phyloP scores from a whole-genome alignment of 2,888 invertebrate genomes.

The Nysson spinosus region DNA sequence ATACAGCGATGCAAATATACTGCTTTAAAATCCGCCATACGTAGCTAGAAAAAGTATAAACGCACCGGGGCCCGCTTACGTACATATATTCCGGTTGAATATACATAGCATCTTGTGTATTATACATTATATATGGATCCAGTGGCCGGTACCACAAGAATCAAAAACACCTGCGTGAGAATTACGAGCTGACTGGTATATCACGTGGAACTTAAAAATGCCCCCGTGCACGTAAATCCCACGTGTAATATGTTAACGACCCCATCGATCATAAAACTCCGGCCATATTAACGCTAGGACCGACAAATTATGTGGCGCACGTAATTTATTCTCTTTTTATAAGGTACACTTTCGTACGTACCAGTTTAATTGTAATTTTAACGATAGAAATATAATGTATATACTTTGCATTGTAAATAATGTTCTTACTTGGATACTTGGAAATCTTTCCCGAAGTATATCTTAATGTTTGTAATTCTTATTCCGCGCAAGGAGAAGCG shows the following conservation, averaged over 20 bases:
- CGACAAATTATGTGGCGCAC: constrained; percentile 40
- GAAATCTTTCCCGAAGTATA: too few species aligned
- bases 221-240: constrained; percentile 39
- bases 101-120: constrained; percentile 2
- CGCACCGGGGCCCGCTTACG: not conserved
- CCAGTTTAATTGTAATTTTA: too few species aligned
- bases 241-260: constrained; percentile 48
- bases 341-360: too few species aligned
- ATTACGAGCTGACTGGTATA: constrained; percentile 49
- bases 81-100: not conserved
- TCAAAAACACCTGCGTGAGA: constrained; percentile 53
- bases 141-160: constrained; percentile 41
- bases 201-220: constrained; percentile 43
- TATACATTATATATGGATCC: not conserved
- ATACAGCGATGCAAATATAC: constrained; percentile 29
- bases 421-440: too few species aligned
- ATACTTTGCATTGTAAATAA: too few species aligned
- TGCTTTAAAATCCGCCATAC: constrained; percentile 37
- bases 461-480: not conserved
- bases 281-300: constrained; percentile 15
- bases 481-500: constrained; percentile 24
- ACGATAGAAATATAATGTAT: too few species aligned
- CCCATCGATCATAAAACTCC: constrained; percentile 42
- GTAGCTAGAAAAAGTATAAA: constrained; percentile 25
- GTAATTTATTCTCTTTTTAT: too few species aligned